Percentiles rank a stretch among this genome's conserved stretches.
These are phyloP conservation scores for Alectoris magna DNA, from an alignment of 2,797 vertebrate species.

Conservation along the genomic window DNA sequence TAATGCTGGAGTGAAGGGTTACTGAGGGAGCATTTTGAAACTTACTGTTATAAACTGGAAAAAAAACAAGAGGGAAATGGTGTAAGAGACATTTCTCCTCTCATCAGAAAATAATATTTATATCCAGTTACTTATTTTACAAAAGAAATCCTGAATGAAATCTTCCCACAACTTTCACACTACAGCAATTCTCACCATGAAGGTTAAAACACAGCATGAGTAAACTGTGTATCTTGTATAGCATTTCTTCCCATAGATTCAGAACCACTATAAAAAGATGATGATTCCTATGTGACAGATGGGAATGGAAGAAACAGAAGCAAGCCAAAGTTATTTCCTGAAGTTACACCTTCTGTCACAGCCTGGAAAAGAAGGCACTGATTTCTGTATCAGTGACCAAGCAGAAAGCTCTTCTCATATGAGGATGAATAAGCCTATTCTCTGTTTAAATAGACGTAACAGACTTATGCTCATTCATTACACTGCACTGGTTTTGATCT, in stretches of 20 bases:
- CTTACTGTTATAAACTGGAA: not conserved
- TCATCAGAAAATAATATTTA: not conserved
- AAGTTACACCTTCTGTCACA: not conserved
- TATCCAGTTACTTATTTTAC: not conserved
- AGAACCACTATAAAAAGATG: not conserved
- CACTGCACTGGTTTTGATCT: not conserved
- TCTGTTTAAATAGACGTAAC: not conserved
- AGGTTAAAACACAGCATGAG: not conserved
- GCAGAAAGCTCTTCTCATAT: not conserved
- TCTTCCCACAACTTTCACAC: not conserved
- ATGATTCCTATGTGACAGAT: not conserved
- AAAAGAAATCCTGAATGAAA: not conserved
- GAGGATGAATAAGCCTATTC: not conserved
- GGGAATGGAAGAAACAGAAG: not conserved
- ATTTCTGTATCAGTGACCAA: rapidly evolving
- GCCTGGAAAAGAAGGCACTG: not conserved
- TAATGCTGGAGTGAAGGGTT: not conserved
- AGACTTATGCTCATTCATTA: not conserved
- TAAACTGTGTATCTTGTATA: not conserved
- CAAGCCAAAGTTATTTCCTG: not conserved
- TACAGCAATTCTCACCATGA: not conserved
- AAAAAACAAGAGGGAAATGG: not conserved
- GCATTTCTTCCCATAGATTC: not conserved
- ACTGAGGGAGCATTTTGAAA: not conserved
- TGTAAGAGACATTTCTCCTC: not conserved